Base-by-base conservation (phyloP, 2,888 invertebrate genomes). In the Volucella inanis region DNA sequence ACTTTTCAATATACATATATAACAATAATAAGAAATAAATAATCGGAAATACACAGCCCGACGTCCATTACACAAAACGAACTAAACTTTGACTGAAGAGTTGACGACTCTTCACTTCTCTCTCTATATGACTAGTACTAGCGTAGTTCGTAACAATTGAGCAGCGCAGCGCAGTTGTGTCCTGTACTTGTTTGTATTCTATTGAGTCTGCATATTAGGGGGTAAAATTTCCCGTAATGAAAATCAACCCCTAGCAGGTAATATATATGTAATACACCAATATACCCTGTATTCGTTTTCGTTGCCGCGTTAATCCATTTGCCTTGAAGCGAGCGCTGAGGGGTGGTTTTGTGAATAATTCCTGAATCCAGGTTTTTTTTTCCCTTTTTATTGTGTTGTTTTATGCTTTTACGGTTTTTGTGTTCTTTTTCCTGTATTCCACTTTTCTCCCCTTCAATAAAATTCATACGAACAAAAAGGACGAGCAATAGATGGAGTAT, bases 51-150 rank as follows among this genome's bases (percentile, higher is more conserved):
- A 74, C 68, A 72, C 61, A 67, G 68, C 68, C 74, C 68, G 64
- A 70, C 57, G 83, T 74, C 52, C 72, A 59, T 83, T 59, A 75
- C 83, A 79, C 78, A 78, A 78, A 83, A 83, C 83, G 83, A 83
- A 74, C 79, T 74, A 64, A 79, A 83, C 57, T 59, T 70, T 70
- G 68, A 78, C 83, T 83, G 77, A 78, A 39, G 39, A 54, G 14
- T 14, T 31, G 54, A 31, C 31, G 31, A 43, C 64, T 50, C 15
- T 49, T 59, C 39, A 52, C 50, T 55, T 62, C 50, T n/a, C 45
- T 54, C 65, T 45, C 72, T 65, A 49, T 54, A 12, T 41, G 12
- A 14, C 31, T 31, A 31, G 8, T 39, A 38, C 41, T 11, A 55
- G 12, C 31, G 41, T 1, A 65, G 18, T 1, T 41, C 38, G 43